Base-by-base conservation (phyloP, 1,140 invertebrate genomes). In the Drosophila nebulosa region DNA sequence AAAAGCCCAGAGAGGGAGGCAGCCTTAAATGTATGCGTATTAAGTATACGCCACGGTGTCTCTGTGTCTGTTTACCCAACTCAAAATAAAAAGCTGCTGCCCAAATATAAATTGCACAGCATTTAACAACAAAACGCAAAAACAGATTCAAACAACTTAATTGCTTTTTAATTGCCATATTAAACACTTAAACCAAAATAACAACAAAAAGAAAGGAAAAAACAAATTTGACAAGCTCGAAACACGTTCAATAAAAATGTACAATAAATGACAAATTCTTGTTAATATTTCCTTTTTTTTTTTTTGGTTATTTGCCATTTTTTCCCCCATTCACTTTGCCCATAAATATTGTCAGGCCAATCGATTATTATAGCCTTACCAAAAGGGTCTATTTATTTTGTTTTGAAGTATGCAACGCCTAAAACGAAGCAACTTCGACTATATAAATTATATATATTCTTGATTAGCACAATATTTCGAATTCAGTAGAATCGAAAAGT, bases 81-180 rank as follows among this genome's bases (percentile, higher is more conserved):
- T 63, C 35, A 46, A 46, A 46, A 46, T 21, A 58, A 71, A 68
- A 53, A 68, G 51, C n/a, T 39, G 30, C 39, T 61, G 10, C 10
- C 10, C 30, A 35, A 59, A 63, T 75, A 68, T 75, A 74, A 60
- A 74, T 56, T 61, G 26, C 58, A 46, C 7, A 46, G 16, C 39
- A 46, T 46, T 42, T 46, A 46, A 46, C 39, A 46, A 14, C 18
- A 46, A 30, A 9, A 9, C 27, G 7, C 27, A 1, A 46, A 68
- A 75, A 68, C 42, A 75, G 71, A 75, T 75, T 75, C 62, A 75
- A 75, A 58, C 32, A 1, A 22, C 35, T 55, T 60, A 75, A 75
- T 75, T 63, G 53, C 36, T 68, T 69, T 75, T 64, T 75, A 75
- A 75, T 75, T 75, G 56, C 58, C 16, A 52, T 39, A 68, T 75